Conservation (phyloP, 2,888 invertebrate genomes). For the Xylota segnis region DNA sequence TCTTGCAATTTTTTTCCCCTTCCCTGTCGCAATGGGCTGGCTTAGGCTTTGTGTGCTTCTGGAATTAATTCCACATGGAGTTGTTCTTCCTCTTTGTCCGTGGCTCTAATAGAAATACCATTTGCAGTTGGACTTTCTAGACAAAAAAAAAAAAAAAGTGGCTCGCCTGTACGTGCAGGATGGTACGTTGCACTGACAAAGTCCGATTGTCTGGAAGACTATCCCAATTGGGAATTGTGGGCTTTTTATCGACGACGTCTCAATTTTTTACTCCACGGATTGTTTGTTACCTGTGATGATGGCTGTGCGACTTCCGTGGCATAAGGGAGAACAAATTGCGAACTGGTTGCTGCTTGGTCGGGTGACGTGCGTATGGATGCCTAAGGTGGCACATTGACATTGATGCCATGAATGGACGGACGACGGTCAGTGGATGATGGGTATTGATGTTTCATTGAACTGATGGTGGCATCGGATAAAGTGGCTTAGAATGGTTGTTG, state of each 20-base stretch:
- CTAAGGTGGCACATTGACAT: conserved; percentile 64
- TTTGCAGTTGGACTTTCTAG: conserved; percentile 36
- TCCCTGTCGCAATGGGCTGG: conserved; percentile 2
- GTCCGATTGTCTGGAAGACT: conserved; percentile 56
- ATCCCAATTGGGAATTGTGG: conserved; percentile 64
- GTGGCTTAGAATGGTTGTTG: too few relatives aligned
- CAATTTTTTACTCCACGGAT: conserved; percentile 55
- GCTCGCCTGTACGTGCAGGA: conserved; percentile 45
- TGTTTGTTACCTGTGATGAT: conserved; percentile 40
- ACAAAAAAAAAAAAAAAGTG: background rate
- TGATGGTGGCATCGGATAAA: background rate
- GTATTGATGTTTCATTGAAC: conserved; percentile 28
- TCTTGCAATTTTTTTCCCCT: conserved; percentile 36
- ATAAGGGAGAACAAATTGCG: conserved; percentile 67
- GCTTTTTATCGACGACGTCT: conserved; percentile 63
- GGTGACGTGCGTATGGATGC: conserved; percentile 54
- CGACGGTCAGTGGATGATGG: conserved; percentile 20
- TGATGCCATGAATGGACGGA: conserved; percentile 68
- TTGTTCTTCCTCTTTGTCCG: conserved; percentile 43
- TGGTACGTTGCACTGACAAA: conserved; percentile 52
- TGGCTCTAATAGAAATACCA: conserved; percentile 57
- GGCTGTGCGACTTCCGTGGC: conserved; percentile 65
- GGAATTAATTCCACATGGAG: conserved; percentile 68
- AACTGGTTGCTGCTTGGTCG: conserved; percentile 45
- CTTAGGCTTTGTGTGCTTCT: conserved; percentile 61